These are phyloP conservation scores for Glareola pratincola DNA, from an alignment of 2,113 vertebrate genomes.

Conservation along the genomic window DNA sequence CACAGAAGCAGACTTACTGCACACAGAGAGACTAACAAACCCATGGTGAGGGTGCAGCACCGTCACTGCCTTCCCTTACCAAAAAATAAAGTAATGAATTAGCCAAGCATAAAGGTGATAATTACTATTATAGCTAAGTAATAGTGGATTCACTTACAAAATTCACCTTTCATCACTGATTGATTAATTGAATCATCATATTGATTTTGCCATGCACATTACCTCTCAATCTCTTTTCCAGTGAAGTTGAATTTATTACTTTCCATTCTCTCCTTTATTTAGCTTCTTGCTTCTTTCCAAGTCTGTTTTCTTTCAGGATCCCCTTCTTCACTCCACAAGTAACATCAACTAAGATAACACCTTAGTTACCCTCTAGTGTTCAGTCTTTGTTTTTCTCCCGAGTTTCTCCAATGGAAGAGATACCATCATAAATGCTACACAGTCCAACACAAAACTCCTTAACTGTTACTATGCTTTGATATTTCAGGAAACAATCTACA, in stretches of 20 bases:
- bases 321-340: background rate
- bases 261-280: background rate
- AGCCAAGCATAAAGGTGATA: background rate
- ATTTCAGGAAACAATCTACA: background rate
- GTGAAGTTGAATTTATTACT: background rate
- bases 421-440: background rate
- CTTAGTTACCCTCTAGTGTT: background rate
- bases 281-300: background rate
- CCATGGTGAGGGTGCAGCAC: background rate
- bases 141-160: rapidly evolving
- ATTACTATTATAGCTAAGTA: background rate
- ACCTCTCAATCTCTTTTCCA: background rate
- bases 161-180: background rate
- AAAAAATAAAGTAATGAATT: background rate
- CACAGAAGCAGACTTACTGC: background rate
- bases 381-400: background rate
- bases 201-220: background rate
- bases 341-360: background rate
- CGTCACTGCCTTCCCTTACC: background rate
- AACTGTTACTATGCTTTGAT: background rate
- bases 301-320: background rate
- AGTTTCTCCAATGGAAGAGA: background rate
- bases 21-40: background rate
- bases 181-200: background rate
- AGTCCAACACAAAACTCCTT: background rate